phyloP scores from a whole-genome alignment of 2,888 invertebrate genomes.

The Argyresthia goedartella region DNA sequence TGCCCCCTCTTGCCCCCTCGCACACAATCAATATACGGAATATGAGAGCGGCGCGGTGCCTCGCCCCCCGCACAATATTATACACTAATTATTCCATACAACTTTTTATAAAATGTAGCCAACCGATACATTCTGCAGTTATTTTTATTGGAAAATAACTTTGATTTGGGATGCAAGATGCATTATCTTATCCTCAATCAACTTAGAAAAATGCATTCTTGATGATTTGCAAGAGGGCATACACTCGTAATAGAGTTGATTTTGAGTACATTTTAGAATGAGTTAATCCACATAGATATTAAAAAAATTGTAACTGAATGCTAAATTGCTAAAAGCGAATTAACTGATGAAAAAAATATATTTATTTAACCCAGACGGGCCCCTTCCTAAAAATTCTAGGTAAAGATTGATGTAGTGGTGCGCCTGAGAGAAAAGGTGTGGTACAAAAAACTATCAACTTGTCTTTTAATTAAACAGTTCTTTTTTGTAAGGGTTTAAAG shows the following conservation, averaged over 20 bases:
- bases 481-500: too few relatives aligned
- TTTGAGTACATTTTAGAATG: too few relatives aligned
- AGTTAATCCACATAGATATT: too few relatives aligned
- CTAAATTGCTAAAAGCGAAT: too few relatives aligned
- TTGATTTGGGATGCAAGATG: background rate
- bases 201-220: background rate
- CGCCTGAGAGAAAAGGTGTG: too few relatives aligned
- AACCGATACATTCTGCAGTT: background rate
- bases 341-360: background rate
- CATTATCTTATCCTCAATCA: background rate
- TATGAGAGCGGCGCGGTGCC: conserved; percentile 67
- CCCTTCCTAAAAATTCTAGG: background rate
- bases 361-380: background rate
- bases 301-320: too few relatives aligned
- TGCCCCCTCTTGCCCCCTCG: conserved; percentile 64
- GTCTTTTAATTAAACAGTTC: too few relatives aligned
- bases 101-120: conserved; percentile 12
- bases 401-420: background rate
- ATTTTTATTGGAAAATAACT: background rate
- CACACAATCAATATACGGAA: conserved; percentile 72
- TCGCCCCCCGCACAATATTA: conserved; percentile 70
- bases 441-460: too few relatives aligned
- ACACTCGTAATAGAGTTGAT: background rate
- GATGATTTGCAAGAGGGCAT: background rate
- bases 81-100: conserved; percentile 69